A percentile compares a stretch with the other conserved stretches of the same genome.
Conservation (phyloP, 1,140 invertebrate genomes). For the Choristoneura fumiferana region DNA sequence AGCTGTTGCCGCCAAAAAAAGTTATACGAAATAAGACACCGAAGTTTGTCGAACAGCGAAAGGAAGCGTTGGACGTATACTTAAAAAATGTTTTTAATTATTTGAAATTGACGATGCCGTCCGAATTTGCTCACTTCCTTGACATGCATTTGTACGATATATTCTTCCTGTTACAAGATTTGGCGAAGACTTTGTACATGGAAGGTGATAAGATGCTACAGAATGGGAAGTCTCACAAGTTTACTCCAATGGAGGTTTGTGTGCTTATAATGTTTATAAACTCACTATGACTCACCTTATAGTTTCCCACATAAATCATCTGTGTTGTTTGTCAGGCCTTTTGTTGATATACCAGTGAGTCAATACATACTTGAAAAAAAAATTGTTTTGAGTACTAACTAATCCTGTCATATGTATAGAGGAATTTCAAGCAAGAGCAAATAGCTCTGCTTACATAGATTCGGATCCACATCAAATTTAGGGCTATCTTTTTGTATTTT, state of each 20-base stretch:
- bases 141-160: conserved; percentile 91
- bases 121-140: conserved; percentile 87
- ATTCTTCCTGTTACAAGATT: conserved; percentile 87
- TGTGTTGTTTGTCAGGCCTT: no score
- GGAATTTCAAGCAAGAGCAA: no score
- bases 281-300: no score
- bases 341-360: no score
- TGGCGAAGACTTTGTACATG: conserved; percentile 85
- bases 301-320: no score
- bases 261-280: conserved; percentile 22
- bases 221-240: conserved; percentile 80
- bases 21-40: conserved; percentile 83
- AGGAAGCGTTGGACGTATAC: conserved; percentile 89
- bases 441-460: no score
- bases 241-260: conserved; percentile 86
- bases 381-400: no score
- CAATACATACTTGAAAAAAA: no score
- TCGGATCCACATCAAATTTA: no score
- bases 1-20: conserved; percentile 94
- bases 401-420: no score
- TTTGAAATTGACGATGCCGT: conserved; percentile 86
- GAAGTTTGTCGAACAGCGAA: conserved; percentile 90
- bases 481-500: no score
- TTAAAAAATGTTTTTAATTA: conserved; percentile 87
- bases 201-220: conserved; percentile 84